Conservation (phyloP, 2,888 invertebrate species). For the Yponomeuta cagnagella region DNA sequence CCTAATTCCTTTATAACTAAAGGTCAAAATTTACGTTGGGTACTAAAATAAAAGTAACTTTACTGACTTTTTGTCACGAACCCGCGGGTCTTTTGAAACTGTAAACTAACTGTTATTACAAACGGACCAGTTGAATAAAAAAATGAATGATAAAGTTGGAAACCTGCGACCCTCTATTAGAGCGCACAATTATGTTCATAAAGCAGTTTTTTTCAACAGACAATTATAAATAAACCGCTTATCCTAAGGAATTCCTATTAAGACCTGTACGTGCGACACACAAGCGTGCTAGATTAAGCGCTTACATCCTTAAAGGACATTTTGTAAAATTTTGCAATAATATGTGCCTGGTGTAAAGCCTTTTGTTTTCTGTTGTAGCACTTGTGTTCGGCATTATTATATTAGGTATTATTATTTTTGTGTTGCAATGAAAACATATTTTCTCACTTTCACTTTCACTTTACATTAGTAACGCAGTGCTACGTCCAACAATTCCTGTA, state of each 20-base stretch:
- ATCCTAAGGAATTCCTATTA: constrained; percentile 43
- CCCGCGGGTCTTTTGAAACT: background rate
- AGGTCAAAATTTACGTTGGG: background rate
- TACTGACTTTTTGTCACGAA: background rate
- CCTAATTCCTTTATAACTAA: background rate
- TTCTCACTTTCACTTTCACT: no score
- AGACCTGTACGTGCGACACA: constrained; percentile 33
- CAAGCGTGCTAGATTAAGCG: background rate
- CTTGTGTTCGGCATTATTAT: no score
- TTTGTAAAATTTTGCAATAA: background rate
- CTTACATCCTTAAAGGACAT: background rate
- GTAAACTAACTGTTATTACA: constrained; percentile 8
- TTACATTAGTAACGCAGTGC: no score
- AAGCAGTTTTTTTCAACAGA: constrained; percentile 18
- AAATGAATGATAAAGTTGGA: constrained; percentile 13
- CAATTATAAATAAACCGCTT: constrained; percentile 20
- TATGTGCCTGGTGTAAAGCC: background rate
- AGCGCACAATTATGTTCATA: constrained; percentile 18
- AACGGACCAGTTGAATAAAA: constrained; percentile 1
- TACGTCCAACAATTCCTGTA: no score
- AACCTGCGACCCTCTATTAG: constrained; percentile 18
- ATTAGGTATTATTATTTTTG: no score
- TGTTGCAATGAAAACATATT: no score
- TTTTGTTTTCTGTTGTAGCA: no score
- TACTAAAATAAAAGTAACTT: background rate